Evolutionary conservation across 2,797 vertebrate genomes (phyloP), one percentile per base, ranked within the genome.

Genomic region (Staurois parvus): DNA sequence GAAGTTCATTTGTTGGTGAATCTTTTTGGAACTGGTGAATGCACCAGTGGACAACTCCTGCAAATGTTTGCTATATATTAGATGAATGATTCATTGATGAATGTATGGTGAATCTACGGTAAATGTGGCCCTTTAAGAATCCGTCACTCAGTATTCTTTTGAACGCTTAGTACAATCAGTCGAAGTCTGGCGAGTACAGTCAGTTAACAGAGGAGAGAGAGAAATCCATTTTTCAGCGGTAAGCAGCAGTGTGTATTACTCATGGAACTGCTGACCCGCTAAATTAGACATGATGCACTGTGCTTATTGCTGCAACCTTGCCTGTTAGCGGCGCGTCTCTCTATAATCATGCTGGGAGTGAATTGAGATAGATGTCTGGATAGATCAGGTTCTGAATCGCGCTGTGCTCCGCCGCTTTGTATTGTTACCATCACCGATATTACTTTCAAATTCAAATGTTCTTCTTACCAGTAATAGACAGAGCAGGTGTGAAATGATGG

Each of bases 251-350:
- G 79, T 48, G 79, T 62, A 29, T 72, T 64, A 70, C 64, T 64
- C 48, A 5, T 30, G 32, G 74, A 62, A 42, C 26, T 37, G 64
- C 64, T 85, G 79, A 81, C 73, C 77, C 78, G 69, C 13, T 62
- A 81, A 76, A 85, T 85, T n/a, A 76, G 72, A 76, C 34, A n/a
- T 34, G 79, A 76, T 62, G 73, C 64, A 59, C 84, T 74, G 48
- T 12, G 52, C 48, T 84, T 30, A 78, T 72, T 78, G 5, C 74
- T 26, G 48, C 72, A 26, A 24, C 28, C 72, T 45, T 9, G 21
- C 78, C 84, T 45, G 62, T 81, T 81, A 81, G 72, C 4, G 72
- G 8, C 45, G 45, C 42, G 64, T 5, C 24, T 19, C 11, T 34
- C 29, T 37, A 52, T 81, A 26, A 69, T 81, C 77, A 59, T 13